Evolutionary conservation across 1,140 invertebrate genomes (phyloP).

Genomic region (Anthonomus grandis): DNA sequence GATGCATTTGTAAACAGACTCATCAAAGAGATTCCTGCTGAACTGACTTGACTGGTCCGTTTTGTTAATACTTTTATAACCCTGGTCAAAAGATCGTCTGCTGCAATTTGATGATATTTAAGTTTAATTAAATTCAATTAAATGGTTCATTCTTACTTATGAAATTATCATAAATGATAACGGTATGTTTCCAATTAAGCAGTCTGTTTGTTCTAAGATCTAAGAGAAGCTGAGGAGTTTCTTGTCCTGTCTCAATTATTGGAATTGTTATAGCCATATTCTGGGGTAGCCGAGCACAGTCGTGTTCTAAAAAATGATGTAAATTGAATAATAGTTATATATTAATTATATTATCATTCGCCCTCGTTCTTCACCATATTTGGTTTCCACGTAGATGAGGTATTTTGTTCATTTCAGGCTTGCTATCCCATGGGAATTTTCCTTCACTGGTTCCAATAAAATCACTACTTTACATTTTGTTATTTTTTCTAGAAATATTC

Average conservation of each 20-base stretch:
- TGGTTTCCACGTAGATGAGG: too few species aligned
- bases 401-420: too few species aligned
- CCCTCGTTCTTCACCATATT: too few species aligned
- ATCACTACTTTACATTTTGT: too few species aligned
- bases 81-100: slow-evolving; percentile 58
- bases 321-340: too few species aligned
- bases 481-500: too few species aligned
- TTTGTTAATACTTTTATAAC: slow-evolving; percentile 57
- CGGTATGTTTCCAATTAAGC: slow-evolving; percentile 66
- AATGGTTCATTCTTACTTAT: slow-evolving; percentile 55
- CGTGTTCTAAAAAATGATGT: slow-evolving; percentile 46
- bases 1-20: slow-evolving; percentile 54
- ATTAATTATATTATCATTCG: too few species aligned
- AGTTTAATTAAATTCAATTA: not conserved
- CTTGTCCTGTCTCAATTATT: slow-evolving; percentile 58
- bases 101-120: slow-evolving; percentile 41
- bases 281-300: slow-evolving; percentile 68
- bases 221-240: slow-evolving; percentile 70
- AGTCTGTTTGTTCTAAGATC: slow-evolving; percentile 62
- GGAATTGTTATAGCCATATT: slow-evolving; percentile 68
- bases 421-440: too few species aligned
- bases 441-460: too few species aligned
- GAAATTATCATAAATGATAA: slow-evolving; percentile 67
- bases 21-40: slow-evolving; percentile 57
- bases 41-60: slow-evolving; percentile 49